A percentile compares a stretch with the other conserved stretches of the same genome.
These are phyloP conservation scores for Leptopilina boulardi DNA, from an alignment of 1,140 invertebrate species.

Conservation along the genomic window DNA sequence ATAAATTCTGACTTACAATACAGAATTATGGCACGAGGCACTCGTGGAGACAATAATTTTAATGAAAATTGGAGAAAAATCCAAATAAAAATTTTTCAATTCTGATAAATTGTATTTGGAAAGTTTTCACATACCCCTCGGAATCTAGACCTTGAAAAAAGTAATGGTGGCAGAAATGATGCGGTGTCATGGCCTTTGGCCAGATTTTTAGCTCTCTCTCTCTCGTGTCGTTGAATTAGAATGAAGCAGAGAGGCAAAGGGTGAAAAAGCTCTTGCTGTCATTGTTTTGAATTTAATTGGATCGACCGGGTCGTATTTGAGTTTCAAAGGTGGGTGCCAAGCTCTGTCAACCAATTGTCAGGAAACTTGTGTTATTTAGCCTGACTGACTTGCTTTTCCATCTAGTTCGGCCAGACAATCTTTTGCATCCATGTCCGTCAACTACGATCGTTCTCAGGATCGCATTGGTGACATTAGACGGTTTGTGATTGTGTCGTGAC, in stretches of 20 bases:
- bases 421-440: constrained; percentile 52
- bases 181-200: constrained; percentile 70
- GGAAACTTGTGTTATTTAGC: constrained; percentile 35
- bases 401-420: neutral
- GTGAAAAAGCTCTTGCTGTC: constrained; percentile 42
- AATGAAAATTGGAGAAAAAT: no score
- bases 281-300: constrained; percentile 60
- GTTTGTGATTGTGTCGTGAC: constrained; percentile 44
- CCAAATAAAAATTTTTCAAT: no score
- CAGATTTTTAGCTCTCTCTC: constrained; percentile 54
- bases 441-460: constrained; percentile 57
- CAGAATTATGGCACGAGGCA: no score
- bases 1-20: no score
- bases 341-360: constrained; percentile 33
- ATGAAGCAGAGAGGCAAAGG: constrained; percentile 30
- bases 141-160: no score
- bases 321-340: constrained; percentile 47
- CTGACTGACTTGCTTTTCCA: neutral
- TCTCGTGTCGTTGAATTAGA: constrained; percentile 51
- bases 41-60: no score
- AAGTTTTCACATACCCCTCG: no score
- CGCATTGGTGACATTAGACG: constrained; percentile 62
- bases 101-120: no score
- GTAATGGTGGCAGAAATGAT: no score
- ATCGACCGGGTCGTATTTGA: constrained; percentile 54